phyloP scores from a whole-genome alignment of 1,140 invertebrate genomes.

The Drosophila pallidifrons region DNA sequence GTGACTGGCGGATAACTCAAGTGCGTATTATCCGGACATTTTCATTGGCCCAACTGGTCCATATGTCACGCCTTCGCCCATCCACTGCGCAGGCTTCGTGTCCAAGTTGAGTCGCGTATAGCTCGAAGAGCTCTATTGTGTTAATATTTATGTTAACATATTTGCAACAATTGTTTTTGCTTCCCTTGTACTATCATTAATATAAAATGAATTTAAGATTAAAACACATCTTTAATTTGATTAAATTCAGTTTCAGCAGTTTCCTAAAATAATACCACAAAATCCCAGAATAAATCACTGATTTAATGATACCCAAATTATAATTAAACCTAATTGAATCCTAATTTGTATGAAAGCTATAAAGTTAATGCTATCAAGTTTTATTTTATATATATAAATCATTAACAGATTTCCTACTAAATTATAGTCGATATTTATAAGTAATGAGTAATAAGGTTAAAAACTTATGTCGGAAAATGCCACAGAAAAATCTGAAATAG shows the following conservation, averaged over 20 bases:
- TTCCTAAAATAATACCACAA: not conserved
- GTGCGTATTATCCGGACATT: conserved; percentile 71
- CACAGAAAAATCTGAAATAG: no score
- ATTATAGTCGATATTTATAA: no score
- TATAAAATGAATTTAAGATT: conserved; percentile 3
- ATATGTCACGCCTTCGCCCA: conserved; percentile 44
- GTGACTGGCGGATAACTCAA: conserved; percentile 69
- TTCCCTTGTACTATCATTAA: not conserved
- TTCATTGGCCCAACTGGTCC: conserved; percentile 43
- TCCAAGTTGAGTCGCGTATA: not conserved
- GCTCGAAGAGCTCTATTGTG: not conserved
- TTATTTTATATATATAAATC: no score
- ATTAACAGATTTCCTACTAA: no score
- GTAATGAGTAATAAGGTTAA: no score
- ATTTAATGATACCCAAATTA: no score
- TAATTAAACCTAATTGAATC: no score
- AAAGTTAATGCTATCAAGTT: no score
- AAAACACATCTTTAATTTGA: not conserved
- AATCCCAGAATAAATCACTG: no score
- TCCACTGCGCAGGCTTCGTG: conserved; percentile 64
- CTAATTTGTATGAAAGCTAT: no score
- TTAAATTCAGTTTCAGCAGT: not conserved
- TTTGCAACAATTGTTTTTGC: conserved; percentile 14
- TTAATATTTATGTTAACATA: conserved; percentile 33
- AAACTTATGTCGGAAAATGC: no score